Conservation (phyloP, 2,113 vertebrate genomes). For the Bubalus kerabau region DNA sequence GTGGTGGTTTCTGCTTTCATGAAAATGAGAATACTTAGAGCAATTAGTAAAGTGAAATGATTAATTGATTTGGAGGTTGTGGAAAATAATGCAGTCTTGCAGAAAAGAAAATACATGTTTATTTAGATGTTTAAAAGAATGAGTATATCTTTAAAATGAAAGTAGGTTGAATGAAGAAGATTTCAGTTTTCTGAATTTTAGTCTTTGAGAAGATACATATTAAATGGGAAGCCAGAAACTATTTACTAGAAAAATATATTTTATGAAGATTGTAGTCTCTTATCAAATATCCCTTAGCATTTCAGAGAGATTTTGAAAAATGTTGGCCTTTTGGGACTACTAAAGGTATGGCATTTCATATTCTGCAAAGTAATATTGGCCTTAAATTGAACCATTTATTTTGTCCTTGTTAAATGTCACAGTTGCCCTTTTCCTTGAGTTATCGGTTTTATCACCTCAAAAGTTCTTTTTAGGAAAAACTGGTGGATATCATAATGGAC, state of each 20-base stretch:
- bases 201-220: neutral
- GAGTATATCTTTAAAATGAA: neutral
- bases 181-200: neutral
- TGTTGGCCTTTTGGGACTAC: conserved; percentile 33
- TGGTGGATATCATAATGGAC: neutral
- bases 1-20: neutral
- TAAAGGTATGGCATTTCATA: conserved; percentile 45
- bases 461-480: conserved; percentile 4
- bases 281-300: conserved; percentile 7
- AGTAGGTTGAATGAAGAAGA: neutral
- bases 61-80: neutral
- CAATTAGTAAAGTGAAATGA: neutral
- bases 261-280: neutral
- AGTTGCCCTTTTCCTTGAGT: conserved; percentile 34
- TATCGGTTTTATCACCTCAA: conserved; percentile 49
- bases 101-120: neutral
- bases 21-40: neutral
- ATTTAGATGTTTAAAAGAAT: neutral
- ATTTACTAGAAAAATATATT: neutral
- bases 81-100: neutral
- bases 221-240: neutral
- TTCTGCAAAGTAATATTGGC: neutral
- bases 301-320: conserved; percentile 56
- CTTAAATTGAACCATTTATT: conserved; percentile 57
- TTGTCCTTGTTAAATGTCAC: conserved; percentile 53